A percentile compares a stretch with the other conserved stretches of the same genome.
Conservation (phyloP, 2,888 invertebrate species). For the Caenorhabditis sp. region DNA sequence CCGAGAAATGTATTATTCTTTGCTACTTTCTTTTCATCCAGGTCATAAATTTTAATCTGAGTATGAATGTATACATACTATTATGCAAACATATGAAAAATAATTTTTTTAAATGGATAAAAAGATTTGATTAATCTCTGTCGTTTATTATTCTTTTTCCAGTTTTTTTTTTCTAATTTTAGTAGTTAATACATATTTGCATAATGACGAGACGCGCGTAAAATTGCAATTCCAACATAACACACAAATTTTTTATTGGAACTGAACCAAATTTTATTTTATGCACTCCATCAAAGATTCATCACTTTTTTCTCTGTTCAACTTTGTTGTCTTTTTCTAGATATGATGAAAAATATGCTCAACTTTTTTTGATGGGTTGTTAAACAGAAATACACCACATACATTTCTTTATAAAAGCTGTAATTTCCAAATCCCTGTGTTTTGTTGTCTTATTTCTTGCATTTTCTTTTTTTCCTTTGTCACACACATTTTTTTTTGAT, state of each 20-base stretch:
- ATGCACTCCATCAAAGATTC: conserved; percentile 6
- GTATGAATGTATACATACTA: too few species aligned
- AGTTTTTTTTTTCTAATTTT: neutral
- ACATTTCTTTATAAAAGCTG: conserved; percentile 19
- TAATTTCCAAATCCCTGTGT: conserved; percentile 33
- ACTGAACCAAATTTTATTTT: neutral
- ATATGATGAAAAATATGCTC: neutral
- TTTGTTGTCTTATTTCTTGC: conserved; percentile 9
- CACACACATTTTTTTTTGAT: conserved; percentile 14
- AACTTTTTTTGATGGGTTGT: neutral
- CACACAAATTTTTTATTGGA: neutral
- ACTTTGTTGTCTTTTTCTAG: conserved; percentile 6
- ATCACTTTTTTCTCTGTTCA: conserved; percentile 1
- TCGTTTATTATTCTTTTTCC: neutral
- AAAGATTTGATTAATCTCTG: neutral
- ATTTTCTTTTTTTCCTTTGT: conserved; percentile 9
- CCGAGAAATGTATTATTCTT: too few species aligned
- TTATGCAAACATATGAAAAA: too few species aligned
- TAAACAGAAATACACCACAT: conserved; percentile 4
- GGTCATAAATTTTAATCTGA: too few species aligned
- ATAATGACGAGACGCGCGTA: neutral
- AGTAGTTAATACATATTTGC: neutral
- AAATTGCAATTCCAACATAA: neutral
- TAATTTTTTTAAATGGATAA: neutral
- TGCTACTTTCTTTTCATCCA: too few species aligned